Evolutionary conservation across 2,888 invertebrate genomes (phyloP), one percentile per base, ranked within the genome.

Genomic region (Melinopterus prodromus): DNA sequence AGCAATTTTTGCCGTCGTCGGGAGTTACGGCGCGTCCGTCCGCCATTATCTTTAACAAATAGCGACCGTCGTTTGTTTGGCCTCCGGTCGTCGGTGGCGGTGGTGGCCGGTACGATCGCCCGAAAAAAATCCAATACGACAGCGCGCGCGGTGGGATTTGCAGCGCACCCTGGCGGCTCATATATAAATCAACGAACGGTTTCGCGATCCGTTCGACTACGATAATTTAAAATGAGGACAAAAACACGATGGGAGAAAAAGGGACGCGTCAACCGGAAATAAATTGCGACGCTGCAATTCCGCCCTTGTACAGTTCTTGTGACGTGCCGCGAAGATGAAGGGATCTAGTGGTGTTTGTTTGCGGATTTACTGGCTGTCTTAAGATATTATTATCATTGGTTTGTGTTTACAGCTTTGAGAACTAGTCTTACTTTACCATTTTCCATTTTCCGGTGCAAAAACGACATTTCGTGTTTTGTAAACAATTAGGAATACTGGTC

Each of bases 21-120:
- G 53, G 53, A 53, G 53, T 53, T 53, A 53, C 53, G 53, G 53
- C 53, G 53, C 53, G 53, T 53, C 53, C 53, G 53, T 53, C 53
- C 53, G 53, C 53, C 53, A 53, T 53, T 53, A 53, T 53, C 53
- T 53, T 53, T 53, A 53, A 53, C 53, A 53, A 53, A 53, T 53
- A 53, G 53, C 5, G 53, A 53, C 53, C 53, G 53, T 53, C 53
- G 53, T 53, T 53, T 53, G 53, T 53, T 53, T 53, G 53, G 53
- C 53, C 53, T 53, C 53, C 53, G 53, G 53, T 53, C 53, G 53
- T 1, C 26, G 26, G 26, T 26, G 26, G 26, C 53, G 53, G 7
- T 3, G 26, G 26, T 26, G 26, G 26, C 26, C 26, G 26, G 1
- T 26, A 26, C 26, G 53, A 6, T 53, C 53, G 7, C 5, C 53